phyloP scores from a whole-genome alignment of 2,113 vertebrate species.

The Prochilodus magdalenae region DNA sequence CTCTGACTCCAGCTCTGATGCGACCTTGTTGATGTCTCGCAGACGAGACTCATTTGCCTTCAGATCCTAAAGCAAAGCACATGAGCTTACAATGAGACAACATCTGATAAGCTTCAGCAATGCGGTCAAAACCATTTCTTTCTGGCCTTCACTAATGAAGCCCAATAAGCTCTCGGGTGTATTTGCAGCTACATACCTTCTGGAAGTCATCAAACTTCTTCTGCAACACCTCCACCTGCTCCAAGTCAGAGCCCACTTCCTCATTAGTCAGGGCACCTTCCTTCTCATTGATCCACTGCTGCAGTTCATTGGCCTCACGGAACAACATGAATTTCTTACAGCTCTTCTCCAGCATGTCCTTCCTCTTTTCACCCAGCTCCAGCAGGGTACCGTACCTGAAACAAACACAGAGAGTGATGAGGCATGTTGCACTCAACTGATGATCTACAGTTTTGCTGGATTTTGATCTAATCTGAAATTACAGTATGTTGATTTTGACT shows the following conservation, averaged over 20 bases:
- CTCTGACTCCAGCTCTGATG: constrained; percentile 94
- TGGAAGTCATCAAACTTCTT: constrained; percentile 99
- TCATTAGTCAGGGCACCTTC: constrained; percentile 90
- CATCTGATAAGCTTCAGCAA: neutral
- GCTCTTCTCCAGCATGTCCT: constrained; percentile 97
- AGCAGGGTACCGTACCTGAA: constrained; percentile 89
- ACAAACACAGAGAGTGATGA: constrained; percentile 1
- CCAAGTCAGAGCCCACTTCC: constrained; percentile 94
- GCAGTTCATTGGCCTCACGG: constrained; percentile 94
- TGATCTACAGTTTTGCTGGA: neutral
- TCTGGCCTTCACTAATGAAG: neutral
- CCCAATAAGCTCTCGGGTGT: neutral
- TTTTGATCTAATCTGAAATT: neutral
- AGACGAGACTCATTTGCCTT: constrained; percentile 97
- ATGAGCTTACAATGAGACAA: neutral
- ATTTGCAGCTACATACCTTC: constrained; percentile 79
- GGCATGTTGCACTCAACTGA: neutral
- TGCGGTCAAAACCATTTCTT: too few relatives aligned
- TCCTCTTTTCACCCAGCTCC: constrained; percentile 94
- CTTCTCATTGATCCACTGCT: constrained; percentile 98
- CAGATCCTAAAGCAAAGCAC: constrained; percentile 81
- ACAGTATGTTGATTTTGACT: neutral
- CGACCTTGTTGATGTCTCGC: constrained; percentile 98
- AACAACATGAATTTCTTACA: constrained; percentile 99
- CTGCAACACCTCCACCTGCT: constrained; percentile 98